These are phyloP conservation scores for Cacatua alba DNA, from an alignment of 2,113 vertebrate species.

Conservation along the genomic window DNA sequence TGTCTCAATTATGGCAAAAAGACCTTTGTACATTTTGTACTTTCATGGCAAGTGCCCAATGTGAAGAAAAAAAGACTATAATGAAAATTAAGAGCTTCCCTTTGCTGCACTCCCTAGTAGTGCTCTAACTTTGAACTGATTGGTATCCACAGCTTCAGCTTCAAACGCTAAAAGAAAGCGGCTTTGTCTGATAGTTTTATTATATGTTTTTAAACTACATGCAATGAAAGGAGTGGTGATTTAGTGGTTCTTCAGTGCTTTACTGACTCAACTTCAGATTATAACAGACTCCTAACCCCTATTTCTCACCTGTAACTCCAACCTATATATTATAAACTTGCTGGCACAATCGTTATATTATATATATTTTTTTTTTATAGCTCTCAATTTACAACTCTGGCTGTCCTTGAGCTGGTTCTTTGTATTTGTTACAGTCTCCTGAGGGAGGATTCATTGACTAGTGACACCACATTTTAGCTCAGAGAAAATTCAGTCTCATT, in stretches of 20 bases:
- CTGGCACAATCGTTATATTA: constrained; percentile 69
- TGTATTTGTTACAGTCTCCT: constrained; percentile 62
- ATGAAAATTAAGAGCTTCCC: constrained; percentile 44
- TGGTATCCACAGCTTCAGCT: constrained; percentile 20
- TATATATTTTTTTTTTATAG: constrained; percentile 47
- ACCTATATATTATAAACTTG: constrained; percentile 72
- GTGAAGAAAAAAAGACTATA: neutral
- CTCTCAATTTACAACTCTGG: constrained; percentile 67
- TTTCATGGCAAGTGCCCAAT: neutral
- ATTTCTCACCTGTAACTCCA: constrained; percentile 67
- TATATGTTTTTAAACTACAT: constrained; percentile 68
- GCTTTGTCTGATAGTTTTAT: constrained; percentile 68
- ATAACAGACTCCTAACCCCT: constrained; percentile 66
- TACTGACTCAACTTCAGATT: constrained; percentile 69
- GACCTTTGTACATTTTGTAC: neutral
- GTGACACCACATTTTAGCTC: constrained; percentile 48
- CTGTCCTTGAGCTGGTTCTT: constrained; percentile 70
- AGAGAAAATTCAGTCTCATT: constrained; percentile 61
- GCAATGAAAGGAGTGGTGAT: constrained; percentile 65
- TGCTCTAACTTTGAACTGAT: constrained; percentile 31
- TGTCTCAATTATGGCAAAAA: neutral
- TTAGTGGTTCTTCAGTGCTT: constrained; percentile 59
- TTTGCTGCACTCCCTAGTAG: constrained; percentile 26
- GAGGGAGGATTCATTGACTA: constrained; percentile 66
- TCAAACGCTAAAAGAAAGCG: constrained; percentile 48